A percentile compares a stretch with the other conserved stretches of the same genome.
Conservation (phyloP, 2,113 vertebrate species). For the Phalacrocorax brasilianus region DNA sequence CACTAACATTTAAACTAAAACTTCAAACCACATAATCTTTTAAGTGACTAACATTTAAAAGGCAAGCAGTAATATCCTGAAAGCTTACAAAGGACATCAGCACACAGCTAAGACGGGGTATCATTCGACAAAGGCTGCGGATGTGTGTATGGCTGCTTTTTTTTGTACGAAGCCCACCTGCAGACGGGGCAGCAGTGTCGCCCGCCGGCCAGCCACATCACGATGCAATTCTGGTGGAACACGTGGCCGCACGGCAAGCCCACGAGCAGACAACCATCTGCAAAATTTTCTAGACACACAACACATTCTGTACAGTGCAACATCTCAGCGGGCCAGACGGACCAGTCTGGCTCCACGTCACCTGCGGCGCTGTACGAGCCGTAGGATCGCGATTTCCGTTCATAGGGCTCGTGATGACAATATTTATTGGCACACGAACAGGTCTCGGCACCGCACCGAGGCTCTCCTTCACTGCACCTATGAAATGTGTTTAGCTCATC, state of each 20-base stretch:
- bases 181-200: constrained; percentile 95
- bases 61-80: constrained; percentile 80
- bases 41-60: constrained; percentile 84
- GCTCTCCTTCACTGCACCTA: background rate
- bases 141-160: constrained; percentile 79
- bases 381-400: constrained; percentile 1
- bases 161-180: constrained; percentile 95
- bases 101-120: constrained; percentile 65
- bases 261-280: constrained; percentile 84
- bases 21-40: constrained; percentile 78
- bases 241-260: constrained; percentile 93
- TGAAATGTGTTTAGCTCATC: constrained; percentile 7
- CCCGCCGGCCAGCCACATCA: constrained; percentile 89
- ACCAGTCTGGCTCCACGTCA: constrained; percentile 81
- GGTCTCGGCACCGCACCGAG: background rate
- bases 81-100: constrained; percentile 69
- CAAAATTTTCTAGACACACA: constrained; percentile 96
- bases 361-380: constrained; percentile 11
- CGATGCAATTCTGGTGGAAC: constrained; percentile 96
- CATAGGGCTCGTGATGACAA: background rate
- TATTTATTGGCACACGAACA: constrained; percentile 45
- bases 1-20: constrained; percentile 82
- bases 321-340: constrained; percentile 83
- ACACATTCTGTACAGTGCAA: constrained; percentile 92
- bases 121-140: constrained; percentile 55